A percentile compares a stretch with the other conserved stretches of the same genome.
These are phyloP conservation scores for Scelioninae gen. 1 DNA, from an alignment of 2,888 invertebrate genomes.

Conservation along the genomic window DNA sequence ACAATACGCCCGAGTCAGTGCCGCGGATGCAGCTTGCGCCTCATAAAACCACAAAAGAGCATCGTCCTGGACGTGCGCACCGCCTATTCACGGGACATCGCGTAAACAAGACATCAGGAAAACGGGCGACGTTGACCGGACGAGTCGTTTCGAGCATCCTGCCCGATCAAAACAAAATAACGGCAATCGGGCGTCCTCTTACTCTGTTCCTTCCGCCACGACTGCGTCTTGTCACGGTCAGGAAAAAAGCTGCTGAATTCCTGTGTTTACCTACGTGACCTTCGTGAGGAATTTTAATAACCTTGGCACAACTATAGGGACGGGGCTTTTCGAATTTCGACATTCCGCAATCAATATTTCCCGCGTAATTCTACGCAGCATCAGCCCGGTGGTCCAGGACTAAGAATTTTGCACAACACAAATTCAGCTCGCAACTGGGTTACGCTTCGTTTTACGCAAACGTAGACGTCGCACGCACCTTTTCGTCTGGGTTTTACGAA, in stretches of 20 bases:
- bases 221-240: no score
- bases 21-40: slow-evolving; percentile 39
- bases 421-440: slow-evolving; percentile 41
- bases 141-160: slow-evolving; percentile 7
- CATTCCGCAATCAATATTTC: slow-evolving; percentile 62
- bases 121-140: slow-evolving; percentile 19
- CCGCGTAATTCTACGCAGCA: slow-evolving; percentile 69
- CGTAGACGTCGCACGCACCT: no score
- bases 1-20: slow-evolving; percentile 24
- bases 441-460: slow-evolving; percentile 29
- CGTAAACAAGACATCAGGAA: slow-evolving; percentile 51
- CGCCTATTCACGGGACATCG: slow-evolving; percentile 17
- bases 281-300: no score
- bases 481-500: no score
- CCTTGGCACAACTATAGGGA: no score
- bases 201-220: no score
- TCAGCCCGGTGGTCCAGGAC: slow-evolving; percentile 54
- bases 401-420: slow-evolving; percentile 53
- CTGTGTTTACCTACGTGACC: no score
- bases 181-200: background rate
- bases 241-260: no score
- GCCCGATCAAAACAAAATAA: slow-evolving; percentile 20
- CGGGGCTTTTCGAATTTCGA: no score
- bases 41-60: slow-evolving; percentile 57
- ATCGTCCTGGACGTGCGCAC: slow-evolving; percentile 35